Percentiles rank a stretch among this genome's conserved stretches.
Conservation (phyloP, 2,113 vertebrate genomes). For the Dolichotis patagonum region DNA sequence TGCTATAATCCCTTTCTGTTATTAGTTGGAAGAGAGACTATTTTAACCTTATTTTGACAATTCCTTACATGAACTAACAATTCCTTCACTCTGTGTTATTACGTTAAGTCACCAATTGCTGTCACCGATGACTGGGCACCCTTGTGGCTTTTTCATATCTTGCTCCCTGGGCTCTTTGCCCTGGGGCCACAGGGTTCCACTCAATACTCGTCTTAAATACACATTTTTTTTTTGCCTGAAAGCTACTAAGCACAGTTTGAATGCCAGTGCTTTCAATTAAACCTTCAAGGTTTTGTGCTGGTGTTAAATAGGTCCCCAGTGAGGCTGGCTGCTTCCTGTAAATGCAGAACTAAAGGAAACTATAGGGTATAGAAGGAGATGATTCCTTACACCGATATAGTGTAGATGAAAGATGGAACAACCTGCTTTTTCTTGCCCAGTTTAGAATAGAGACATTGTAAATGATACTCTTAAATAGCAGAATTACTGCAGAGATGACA, state of each 20-base stretch:
- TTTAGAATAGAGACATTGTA: slow-evolving; percentile 57
- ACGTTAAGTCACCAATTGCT: slow-evolving; percentile 38
- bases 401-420: slow-evolving; percentile 64
- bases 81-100: slow-evolving; percentile 51
- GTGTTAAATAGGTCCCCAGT: slow-evolving; percentile 73
- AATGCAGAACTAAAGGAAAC: slow-evolving; percentile 56
- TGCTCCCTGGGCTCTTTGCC: slow-evolving; percentile 20
- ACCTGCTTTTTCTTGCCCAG: slow-evolving; percentile 59
- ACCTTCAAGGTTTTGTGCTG: slow-evolving; percentile 69
- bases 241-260: slow-evolving; percentile 73
- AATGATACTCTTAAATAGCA: slow-evolving; percentile 67
- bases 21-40: slow-evolving; percentile 59
- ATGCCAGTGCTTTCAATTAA: slow-evolving; percentile 78
- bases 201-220: slow-evolving; percentile 69
- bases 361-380: slow-evolving; percentile 13
- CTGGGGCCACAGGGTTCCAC: slow-evolving; percentile 47
- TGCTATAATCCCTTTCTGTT: slow-evolving; percentile 64
- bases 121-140: slow-evolving; percentile 12
- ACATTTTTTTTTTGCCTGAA: background rate
- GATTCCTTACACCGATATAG: slow-evolving; percentile 69
- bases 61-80: slow-evolving; percentile 59
- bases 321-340: slow-evolving; percentile 50
- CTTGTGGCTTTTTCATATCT: slow-evolving; percentile 39
- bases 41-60: slow-evolving; percentile 72
- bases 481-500: slow-evolving; percentile 31